These are phyloP conservation scores for Galaxea fascicularis DNA, from an alignment of 92 coral and sea anemone species.

Conservation along the genomic window DNA sequence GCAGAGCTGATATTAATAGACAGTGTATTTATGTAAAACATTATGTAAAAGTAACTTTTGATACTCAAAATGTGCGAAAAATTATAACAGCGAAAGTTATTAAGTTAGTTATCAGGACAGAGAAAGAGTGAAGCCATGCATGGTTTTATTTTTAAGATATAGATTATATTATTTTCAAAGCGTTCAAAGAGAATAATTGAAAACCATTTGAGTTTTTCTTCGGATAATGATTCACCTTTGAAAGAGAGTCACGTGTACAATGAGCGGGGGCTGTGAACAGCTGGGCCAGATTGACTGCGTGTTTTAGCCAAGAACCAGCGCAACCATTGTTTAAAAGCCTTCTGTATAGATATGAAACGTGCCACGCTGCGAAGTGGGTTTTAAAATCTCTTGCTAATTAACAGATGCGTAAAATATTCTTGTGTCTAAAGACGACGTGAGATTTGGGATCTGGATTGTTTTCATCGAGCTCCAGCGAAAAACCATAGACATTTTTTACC, in stretches of 20 bases:
- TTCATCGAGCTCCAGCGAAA: background rate
- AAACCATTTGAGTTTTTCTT: background rate
- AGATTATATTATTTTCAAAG: constrained; percentile 40
- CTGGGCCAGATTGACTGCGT: background rate
- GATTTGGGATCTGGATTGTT: background rate
- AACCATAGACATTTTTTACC: background rate
- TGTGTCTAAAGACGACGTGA: background rate
- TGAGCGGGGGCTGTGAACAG: constrained; percentile 16
- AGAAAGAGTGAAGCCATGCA: background rate
- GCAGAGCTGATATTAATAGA: constrained; percentile 42
- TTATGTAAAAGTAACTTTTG: constrained; percentile 50
- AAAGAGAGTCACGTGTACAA: constrained; percentile 10
- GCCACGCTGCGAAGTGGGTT: background rate
- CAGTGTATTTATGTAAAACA: constrained; percentile 47
- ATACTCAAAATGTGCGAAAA: constrained; percentile 35
- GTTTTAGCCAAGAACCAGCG: constrained; percentile 27
- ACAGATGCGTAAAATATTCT: background rate
- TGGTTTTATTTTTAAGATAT: constrained; percentile 27
- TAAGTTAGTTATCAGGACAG: background rate
- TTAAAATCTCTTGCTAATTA: constrained; percentile 5
- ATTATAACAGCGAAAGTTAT: constrained; percentile 21
- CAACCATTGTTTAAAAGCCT: constrained; percentile 19
- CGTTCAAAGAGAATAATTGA: constrained; percentile 18
- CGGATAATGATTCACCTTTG: background rate
- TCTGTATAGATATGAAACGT: constrained; percentile 33